phyloP scores from a whole-genome alignment of 2,113 vertebrate species.

The Notarius lentiginosus region DNA sequence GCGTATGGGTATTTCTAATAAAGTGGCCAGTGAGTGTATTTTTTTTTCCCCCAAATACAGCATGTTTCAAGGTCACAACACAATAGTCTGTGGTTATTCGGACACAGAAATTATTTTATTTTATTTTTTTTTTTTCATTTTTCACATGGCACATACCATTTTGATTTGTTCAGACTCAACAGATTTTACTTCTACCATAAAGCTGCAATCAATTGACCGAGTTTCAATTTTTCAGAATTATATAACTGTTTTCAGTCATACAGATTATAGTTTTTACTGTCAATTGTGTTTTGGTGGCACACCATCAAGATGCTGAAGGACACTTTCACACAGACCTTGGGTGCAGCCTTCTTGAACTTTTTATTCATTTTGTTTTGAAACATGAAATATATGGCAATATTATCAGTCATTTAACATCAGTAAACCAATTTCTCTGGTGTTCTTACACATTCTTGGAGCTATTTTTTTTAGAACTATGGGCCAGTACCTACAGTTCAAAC shows the following conservation, averaged over 20 bases:
- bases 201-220: background rate
- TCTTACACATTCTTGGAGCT: background rate
- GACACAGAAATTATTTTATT: background rate
- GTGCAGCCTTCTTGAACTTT: background rate
- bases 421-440: background rate
- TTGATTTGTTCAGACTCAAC: background rate
- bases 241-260: background rate
- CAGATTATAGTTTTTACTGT: background rate
- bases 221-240: background rate
- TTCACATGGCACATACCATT: background rate
- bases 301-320: background rate
- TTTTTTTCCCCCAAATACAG: background rate
- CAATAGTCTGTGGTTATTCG: background rate
- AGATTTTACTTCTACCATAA: background rate
- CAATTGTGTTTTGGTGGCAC: background rate
- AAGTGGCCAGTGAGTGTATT: too few relatives aligned
- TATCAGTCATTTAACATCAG: background rate
- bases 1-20: too few relatives aligned
- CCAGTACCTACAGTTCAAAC: background rate
- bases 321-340: background rate
- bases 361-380: background rate
- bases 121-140: background rate
- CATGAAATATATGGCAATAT: background rate
- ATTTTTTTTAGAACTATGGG: background rate
- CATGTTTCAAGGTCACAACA: background rate